Base-by-base conservation (phyloP, 2,888 invertebrate genomes). In the Lithophane semibrunnea region DNA sequence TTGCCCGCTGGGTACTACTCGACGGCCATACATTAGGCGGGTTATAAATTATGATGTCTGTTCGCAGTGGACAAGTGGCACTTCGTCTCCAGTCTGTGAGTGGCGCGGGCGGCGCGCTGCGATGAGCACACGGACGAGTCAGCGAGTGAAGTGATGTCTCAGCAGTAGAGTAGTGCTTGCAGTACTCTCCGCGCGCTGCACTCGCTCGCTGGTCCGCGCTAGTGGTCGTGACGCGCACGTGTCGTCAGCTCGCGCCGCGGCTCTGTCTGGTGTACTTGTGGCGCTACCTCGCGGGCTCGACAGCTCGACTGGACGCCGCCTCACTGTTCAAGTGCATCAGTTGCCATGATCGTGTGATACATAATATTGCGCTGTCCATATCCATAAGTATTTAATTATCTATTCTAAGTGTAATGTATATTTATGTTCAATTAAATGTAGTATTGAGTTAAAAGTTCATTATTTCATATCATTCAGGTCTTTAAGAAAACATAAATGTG, bases 21-120 rank as follows among this genome's bases (percentile, higher is more conserved):
- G 12, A 37, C 1, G 29, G 29, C 16, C 16, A 21, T 8, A 49
- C 47, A 49, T 16, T 18, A 37, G 52, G 42, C 16, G 9, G 18
- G 16, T 61, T 47, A 7, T 64, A 24, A 42, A n/a, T 12, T 10
- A 21, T n/a, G 18, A 21, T 63, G n/a, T 78, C 24, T 78, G 56
- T 87, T 94, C 92, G 56, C 95, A 94, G 96, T 95, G 91, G 94
- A 96, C 93, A 94, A 94, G 87, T 95, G 94, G 93, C 94, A 96
- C 92, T 96, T 87, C 94, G 75, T 96, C 56, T 92, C 95, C 74
- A 95, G 83, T 92, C 92, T 95, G 88, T 96, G 81, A 88, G 83
- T 1, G 58, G 37, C 65, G 47, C 47, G 47, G 12, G 4, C n/a
- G 42, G 68, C 52, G 29, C 29, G 21, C 29, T 16, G 21, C 67